phyloP scores from a whole-genome alignment of 2,888 invertebrate genomes.

The Sussaba pulchella region DNA sequence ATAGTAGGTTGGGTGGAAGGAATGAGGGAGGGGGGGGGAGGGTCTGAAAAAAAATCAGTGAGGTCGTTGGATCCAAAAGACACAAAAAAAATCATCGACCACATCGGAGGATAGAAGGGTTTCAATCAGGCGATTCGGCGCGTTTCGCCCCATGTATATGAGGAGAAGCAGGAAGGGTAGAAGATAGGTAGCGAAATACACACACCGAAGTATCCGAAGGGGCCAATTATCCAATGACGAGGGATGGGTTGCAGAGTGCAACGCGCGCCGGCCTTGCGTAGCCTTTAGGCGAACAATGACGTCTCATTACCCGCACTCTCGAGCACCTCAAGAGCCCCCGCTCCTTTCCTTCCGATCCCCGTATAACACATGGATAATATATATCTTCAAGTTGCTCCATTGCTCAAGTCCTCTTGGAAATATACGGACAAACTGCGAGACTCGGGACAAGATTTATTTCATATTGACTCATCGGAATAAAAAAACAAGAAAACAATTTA shows the following conservation, averaged over 20 bases:
- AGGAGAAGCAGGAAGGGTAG: background rate
- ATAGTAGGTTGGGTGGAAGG: no score
- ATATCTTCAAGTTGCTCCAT: background rate
- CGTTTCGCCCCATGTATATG: no score
- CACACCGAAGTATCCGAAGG: slow-evolving; percentile 43
- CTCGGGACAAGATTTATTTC: background rate
- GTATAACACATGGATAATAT: background rate
- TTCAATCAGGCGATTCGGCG: no score
- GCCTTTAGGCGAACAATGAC: slow-evolving; percentile 76
- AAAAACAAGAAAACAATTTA: no score
- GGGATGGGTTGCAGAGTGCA: slow-evolving; percentile 60
- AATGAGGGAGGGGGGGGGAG: no score
- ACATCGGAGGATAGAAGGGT: background rate
- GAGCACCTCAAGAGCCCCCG: background rate
- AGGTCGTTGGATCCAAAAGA: no score
- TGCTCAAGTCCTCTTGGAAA: background rate
- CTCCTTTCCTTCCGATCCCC: background rate
- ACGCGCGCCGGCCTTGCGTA: slow-evolving; percentile 75
- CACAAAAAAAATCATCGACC: no score
- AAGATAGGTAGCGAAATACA: background rate
- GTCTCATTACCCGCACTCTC: slow-evolving; percentile 72
- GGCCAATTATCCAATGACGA: slow-evolving; percentile 54
- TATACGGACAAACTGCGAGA: background rate
- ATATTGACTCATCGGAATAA: no score
- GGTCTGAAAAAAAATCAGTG: no score